Evolutionary conservation across 2,888 invertebrate genomes (phyloP).

Genomic region (Ichneumoninae sp.): DNA sequence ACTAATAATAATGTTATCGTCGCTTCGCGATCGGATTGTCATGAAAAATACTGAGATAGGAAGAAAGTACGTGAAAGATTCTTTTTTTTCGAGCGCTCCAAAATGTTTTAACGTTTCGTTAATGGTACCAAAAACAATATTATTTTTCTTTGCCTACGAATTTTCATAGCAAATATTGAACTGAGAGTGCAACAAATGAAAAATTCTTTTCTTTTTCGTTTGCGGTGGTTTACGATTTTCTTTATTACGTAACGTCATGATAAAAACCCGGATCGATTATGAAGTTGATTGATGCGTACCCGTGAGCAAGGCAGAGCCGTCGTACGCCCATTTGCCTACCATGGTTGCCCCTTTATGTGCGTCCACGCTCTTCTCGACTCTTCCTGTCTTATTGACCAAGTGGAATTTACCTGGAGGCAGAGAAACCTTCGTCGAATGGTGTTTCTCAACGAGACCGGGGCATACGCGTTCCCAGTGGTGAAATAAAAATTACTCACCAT

Average conservation of each 20-base stretch:
- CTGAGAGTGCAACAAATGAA: background rate
- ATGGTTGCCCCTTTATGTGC: conserved; percentile 97
- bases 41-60: too few species aligned
- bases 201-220: background rate
- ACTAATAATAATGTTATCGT: too few species aligned
- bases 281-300: conserved; percentile 84
- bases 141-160: background rate
- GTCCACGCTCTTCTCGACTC: conserved; percentile 96
- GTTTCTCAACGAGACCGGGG: too few species aligned
- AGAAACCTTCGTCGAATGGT: conserved; percentile 39
- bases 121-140: background rate
- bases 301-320: conserved; percentile 97
- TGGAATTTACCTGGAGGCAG: conserved; percentile 89
- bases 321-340: conserved; percentile 96
- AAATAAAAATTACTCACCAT: conserved; percentile 86
- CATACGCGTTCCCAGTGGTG: background rate
- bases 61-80: too few species aligned
- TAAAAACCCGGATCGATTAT: background rate
- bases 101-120: background rate
- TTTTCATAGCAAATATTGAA: background rate
- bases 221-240: background rate
- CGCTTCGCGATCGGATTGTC: too few species aligned
- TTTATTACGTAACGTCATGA: background rate
- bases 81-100: too few species aligned
- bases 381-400: conserved; percentile 94